Evolutionary conservation across 2,113 vertebrate genomes (phyloP), one percentile per base, ranked within the genome.

Genomic region (Rhynchomys soricoides): DNA sequence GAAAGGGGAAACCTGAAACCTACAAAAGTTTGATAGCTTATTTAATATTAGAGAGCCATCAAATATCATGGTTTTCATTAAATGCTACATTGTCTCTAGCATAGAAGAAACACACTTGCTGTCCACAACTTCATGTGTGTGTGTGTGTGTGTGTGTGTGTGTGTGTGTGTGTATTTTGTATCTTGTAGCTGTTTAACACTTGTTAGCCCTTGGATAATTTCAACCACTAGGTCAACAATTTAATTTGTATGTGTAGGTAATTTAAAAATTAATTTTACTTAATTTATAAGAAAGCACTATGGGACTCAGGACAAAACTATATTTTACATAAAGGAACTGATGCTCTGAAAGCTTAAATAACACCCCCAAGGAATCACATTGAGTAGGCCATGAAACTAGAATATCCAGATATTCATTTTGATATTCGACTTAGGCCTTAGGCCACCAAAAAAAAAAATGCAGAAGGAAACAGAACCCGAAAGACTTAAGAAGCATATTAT

Each of bases 271-370:
- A 91, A n/a, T 40, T 90, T 29, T 45, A 66, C 11, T 52, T 89
- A 93, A 88, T 57, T 15, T 37, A 81, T 52, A 93, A 19, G 50
- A 81, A 91, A 86, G 12, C 0, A 15, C 75, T 59, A 5, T 40
- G 37, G 64, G 34, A 79, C 43, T 15, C 19, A 50, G 17, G 10
- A 50, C 12, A 88, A 16, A 90, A 89, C 68, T n/a, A 83, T 45
- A 12, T 64, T 94, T 93, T 81, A 79, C 29, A 92, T 34, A 85
- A 52, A 88, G 29, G 96, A 85, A 94, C 0, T 55, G 59, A 96
- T 24, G 37, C 17, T 85, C 74, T 90, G 31, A 1, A 94, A 57
- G 29, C 64, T 94, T 96, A 92, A 95, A 43, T 68, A 43, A n/a
- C 8, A 75, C 85, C 66, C 50, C 89, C 45, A 88, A 85, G 50